Evolutionary conservation across 2,113 vertebrate species (phyloP), one percentile per base, ranked within the genome.

Genomic region (Brachyistius frenatus): DNA sequence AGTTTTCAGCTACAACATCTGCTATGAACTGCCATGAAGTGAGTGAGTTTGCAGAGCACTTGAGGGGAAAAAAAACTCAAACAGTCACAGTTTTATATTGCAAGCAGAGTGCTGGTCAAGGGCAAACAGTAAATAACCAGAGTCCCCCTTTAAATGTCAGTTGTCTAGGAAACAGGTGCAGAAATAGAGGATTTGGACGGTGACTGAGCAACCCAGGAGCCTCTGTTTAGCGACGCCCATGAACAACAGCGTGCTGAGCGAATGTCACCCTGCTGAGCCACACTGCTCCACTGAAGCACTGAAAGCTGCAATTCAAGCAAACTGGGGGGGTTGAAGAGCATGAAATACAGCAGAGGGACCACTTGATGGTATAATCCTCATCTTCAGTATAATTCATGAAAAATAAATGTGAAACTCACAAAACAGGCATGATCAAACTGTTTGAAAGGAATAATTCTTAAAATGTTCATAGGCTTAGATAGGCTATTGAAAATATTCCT

Each of bases 161-260:
- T 92, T 86, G 89, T 91, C 91, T 87, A 80, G 91, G 91, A 91
- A 93, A 93, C 91, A 89, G 92, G 84, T 92, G 83, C 80, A 84
- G 87, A 86, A 89, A 88, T 70, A 13, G 68, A 84, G 68, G 57
- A 72, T 86, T 87, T 87, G 63, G 78, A 83, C 11, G 62, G 70
- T 73, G 88, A 54, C 81, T 78, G 70, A 90, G 82, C 56, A 86
- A 72, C 70, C 54, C 47, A 7, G 78, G 77, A 84, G 84, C 54
- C 33, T 30, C 50, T n/a, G 31, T 86, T 89, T 67, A 77, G 76
- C 58, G 80, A 80, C 66, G 46, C 66, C 76, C 64, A 64, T 78
- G 74, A 81, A 84, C 69, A 79, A 76, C 73, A 65, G 62, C 66
- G 7, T 5, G 57, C 57, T 4, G n/a, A 71, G 55, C 11, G 36